These are phyloP conservation scores for Allobates femoralis DNA, from an alignment of 2,797 vertebrate genomes.

Conservation along the genomic window DNA sequence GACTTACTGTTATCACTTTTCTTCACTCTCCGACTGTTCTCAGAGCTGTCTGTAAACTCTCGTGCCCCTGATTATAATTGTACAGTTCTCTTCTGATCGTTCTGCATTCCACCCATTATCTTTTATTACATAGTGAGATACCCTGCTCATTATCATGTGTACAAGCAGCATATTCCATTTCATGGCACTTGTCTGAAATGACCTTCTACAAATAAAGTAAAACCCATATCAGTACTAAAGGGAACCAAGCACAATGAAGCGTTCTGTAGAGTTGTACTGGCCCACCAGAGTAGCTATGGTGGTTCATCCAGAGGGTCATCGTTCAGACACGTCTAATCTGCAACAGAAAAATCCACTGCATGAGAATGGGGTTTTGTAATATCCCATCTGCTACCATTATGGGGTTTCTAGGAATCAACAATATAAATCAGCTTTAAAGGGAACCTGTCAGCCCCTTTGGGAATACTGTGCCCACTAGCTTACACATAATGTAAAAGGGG, in stretches of 20 bases:
- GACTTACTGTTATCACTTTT: constrained; percentile 12
- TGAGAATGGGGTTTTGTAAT: background rate
- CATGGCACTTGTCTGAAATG: background rate
- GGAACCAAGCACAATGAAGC: background rate
- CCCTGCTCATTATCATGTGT: constrained; percentile 33
- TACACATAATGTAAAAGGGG: no score
- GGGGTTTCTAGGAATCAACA: no score
- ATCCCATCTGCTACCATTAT: background rate
- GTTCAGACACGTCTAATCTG: background rate
- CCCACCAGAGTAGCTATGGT: background rate
- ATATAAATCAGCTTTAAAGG: no score
- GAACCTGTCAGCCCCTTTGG: no score
- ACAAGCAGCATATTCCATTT: constrained; percentile 27
- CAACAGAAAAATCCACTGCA: background rate
- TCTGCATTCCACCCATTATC: constrained; percentile 24
- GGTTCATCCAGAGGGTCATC: background rate
- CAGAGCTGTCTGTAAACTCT: background rate
- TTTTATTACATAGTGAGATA: constrained; percentile 22
- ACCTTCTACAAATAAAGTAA: background rate
- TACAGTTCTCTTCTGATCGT: background rate
- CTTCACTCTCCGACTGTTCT: background rate
- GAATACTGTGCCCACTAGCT: no score
- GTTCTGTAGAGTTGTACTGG: background rate
- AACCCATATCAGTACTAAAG: background rate
- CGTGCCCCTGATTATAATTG: background rate